Evolutionary conservation across 2,797 vertebrate genomes (phyloP).

Genomic region (Pangasius macronema): DNA sequence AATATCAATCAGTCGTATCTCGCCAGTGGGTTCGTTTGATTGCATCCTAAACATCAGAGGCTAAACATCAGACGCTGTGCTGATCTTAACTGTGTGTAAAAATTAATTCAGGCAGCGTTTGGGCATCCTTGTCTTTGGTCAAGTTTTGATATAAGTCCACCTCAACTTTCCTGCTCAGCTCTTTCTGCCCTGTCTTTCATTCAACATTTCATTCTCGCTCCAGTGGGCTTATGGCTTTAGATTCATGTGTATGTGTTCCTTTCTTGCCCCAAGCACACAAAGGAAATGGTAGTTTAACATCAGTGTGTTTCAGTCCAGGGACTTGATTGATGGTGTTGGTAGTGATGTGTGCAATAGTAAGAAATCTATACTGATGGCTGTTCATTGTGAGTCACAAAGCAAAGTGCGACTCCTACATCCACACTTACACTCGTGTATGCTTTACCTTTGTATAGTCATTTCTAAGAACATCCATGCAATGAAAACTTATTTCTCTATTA

Average conservation of each 20-base stretch:
- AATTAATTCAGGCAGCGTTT: conserved; percentile 37
- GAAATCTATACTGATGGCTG: conserved; percentile 8
- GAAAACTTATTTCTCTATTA: background rate
- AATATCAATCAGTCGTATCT: background rate
- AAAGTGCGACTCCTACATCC: background rate
- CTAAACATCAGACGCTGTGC: background rate
- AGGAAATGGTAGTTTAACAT: conserved; percentile 41
- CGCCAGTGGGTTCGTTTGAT: background rate
- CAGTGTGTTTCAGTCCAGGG: conserved; percentile 39
- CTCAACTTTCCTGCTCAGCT: conserved; percentile 18
- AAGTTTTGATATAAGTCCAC: conserved; percentile 40
- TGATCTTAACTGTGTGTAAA: conserved; percentile 28
- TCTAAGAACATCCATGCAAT: background rate
- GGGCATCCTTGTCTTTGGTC: conserved; percentile 33
- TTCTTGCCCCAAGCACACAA: conserved; percentile 32
- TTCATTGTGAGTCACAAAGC: background rate
- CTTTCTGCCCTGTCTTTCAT: conserved; percentile 38
- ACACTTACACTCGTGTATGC: background rate
- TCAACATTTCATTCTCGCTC: conserved; percentile 52
- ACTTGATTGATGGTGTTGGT: background rate
- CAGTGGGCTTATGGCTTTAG: conserved; percentile 31
- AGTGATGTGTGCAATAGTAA: conserved; percentile 1
- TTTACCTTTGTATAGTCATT: background rate
- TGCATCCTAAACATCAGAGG: background rate
- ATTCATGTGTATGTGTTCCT: conserved; percentile 39